phyloP scores from a whole-genome alignment of 2,797 vertebrate genomes.

The Falco peregrinus region DNA sequence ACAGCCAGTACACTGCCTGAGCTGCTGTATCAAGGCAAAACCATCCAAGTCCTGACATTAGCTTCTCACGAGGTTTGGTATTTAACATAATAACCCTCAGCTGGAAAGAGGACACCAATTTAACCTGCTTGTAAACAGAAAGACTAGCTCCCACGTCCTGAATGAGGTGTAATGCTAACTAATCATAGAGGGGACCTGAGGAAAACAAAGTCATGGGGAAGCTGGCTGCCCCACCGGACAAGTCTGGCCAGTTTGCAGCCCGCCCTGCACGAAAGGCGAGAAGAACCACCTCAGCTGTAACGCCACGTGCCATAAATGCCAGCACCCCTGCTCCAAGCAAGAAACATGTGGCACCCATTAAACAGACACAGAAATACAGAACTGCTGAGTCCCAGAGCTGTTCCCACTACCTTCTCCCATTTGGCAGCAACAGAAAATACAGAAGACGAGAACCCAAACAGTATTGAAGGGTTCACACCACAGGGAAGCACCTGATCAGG shows the following conservation, averaged over 20 bases:
- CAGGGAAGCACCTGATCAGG: background rate
- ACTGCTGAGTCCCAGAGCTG: background rate
- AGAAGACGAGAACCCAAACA: background rate
- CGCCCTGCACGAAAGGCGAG: background rate
- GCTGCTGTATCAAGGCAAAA: background rate
- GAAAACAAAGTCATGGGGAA: background rate
- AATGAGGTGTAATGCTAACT: background rate
- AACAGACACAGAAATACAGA: background rate
- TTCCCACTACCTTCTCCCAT: background rate
- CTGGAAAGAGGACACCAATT: background rate
- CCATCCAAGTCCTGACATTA: background rate
- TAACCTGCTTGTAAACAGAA: background rate
- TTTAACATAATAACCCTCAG: background rate
- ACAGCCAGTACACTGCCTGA: background rate
- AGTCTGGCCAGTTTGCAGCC: background rate
- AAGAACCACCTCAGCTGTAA: background rate
- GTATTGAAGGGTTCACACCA: background rate
- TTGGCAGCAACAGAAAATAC: background rate
- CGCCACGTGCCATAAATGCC: background rate
- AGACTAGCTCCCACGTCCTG: background rate
- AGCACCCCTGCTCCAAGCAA: background rate
- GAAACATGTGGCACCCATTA: background rate
- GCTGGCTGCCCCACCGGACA: background rate
- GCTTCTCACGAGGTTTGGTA: background rate
- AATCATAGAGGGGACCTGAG: background rate